A percentile compares a stretch with the other conserved stretches of the same genome.
These are phyloP conservation scores for Sphaeridia pumilis DNA, from an alignment of 2,888 invertebrate species.

Conservation along the genomic window DNA sequence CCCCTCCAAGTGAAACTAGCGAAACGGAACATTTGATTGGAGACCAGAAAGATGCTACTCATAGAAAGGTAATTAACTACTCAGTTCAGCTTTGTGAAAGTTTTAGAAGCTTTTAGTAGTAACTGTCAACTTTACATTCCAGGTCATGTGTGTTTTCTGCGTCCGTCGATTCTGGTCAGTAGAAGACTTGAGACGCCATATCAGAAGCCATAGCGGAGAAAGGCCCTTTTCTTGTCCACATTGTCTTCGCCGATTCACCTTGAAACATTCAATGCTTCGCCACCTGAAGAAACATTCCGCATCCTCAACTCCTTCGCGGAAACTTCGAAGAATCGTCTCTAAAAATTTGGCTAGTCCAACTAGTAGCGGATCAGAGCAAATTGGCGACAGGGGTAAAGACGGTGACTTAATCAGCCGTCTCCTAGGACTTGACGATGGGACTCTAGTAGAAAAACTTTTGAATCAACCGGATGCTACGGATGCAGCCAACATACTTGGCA, in stretches of 20 bases:
- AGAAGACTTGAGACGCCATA: constrained; percentile 82
- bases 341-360: constrained; percentile 37
- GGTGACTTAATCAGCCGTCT: constrained; percentile 78
- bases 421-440: constrained; percentile 72
- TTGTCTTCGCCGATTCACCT: constrained; percentile 73
- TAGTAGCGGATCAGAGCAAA: constrained; percentile 7
- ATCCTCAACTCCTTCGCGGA: constrained; percentile 42
- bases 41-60: constrained; percentile 20
- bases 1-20: constrained; percentile 20
- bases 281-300: constrained; percentile 71
- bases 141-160: constrained; percentile 83
- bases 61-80: constrained; percentile 28
- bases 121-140: constrained; percentile 22
- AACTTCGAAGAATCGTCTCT: constrained; percentile 43
- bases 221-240: constrained; percentile 84
- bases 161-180: constrained; percentile 90
- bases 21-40: constrained; percentile 10
- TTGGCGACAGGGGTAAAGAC: no score
- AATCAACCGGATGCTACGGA: constrained; percentile 60
- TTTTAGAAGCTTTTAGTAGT: no score
- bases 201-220: constrained; percentile 70
- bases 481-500: constrained; percentile 75
- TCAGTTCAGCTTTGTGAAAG: no score
- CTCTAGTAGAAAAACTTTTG: constrained; percentile 69
- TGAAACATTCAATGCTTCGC: constrained; percentile 88